Evolutionary conservation across 2,113 vertebrate species (phyloP).

Genomic region (Scalopus aquaticus): DNA sequence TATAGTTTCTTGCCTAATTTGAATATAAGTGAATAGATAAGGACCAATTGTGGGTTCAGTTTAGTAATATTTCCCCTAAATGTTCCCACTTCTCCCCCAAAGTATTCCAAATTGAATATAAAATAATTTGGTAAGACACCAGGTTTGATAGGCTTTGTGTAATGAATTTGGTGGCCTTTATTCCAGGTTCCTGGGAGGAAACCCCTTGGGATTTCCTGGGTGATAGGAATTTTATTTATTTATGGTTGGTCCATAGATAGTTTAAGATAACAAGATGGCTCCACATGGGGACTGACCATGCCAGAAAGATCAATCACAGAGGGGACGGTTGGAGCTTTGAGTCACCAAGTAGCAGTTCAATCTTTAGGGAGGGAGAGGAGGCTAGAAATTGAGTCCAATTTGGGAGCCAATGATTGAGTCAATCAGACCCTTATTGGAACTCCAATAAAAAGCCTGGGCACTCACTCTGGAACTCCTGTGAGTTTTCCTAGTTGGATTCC

Average conservation of each 20-base stretch:
- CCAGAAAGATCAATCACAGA: neutral
- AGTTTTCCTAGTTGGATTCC: neutral
- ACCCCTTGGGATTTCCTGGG: neutral
- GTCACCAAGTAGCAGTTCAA: neutral
- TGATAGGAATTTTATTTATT: neutral
- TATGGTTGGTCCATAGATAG: neutral
- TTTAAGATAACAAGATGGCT: neutral
- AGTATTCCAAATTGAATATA: neutral
- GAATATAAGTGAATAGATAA: neutral
- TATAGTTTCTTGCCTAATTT: neutral
- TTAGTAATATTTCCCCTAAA: neutral
- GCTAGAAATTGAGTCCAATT: neutral
- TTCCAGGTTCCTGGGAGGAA: neutral
- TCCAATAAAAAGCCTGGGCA: neutral
- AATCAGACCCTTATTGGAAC: neutral
- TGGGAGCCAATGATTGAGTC: neutral
- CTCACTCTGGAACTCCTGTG: neutral
- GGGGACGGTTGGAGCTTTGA: neutral
- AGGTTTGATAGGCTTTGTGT: neutral
- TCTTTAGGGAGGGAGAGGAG: neutral
- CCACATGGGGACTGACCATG: neutral
- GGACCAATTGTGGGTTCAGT: neutral
- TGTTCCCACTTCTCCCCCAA: neutral
- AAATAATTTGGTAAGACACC: neutral
- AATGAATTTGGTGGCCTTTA: neutral